Conservation (phyloP, 2,797 vertebrate genomes). For the Fistularia tabacaria region DNA sequence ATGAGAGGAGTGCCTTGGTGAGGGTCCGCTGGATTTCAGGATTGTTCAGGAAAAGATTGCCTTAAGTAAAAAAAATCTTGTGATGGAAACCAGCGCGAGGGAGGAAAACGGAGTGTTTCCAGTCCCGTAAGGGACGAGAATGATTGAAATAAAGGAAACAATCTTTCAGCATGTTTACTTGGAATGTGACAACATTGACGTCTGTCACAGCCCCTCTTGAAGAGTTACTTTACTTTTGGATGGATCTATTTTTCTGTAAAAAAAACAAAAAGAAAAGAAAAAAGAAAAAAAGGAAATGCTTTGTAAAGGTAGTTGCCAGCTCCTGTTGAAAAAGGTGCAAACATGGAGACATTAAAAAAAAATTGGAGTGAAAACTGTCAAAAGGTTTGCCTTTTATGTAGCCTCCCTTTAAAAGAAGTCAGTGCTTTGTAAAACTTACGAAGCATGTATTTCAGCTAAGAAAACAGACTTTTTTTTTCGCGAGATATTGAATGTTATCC, state of each 20-base stretch:
- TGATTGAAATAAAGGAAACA: conserved; percentile 53
- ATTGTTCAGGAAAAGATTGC: conserved; percentile 75
- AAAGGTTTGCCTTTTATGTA: conserved; percentile 65
- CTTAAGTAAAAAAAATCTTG: conserved; percentile 63
- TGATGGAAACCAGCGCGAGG: conserved; percentile 16
- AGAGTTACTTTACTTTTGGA: conserved; percentile 71
- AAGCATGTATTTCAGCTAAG: conserved; percentile 61
- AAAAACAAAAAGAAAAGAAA: conserved; percentile 41
- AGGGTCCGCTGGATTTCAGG: conserved; percentile 65
- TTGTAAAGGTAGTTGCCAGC: conserved; percentile 69
- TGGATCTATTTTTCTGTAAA: conserved; percentile 75
- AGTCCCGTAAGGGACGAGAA: conserved; percentile 9
- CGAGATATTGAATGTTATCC: conserved; percentile 58
- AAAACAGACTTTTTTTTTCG: conserved; percentile 17
- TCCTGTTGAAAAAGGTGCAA: conserved; percentile 47
- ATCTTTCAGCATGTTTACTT: conserved; percentile 77
- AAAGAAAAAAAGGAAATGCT: conserved; percentile 27
- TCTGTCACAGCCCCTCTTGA: conserved; percentile 58
- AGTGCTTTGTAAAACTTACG: conserved; percentile 47
- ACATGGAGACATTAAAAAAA: conserved; percentile 16
- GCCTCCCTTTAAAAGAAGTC: conserved; percentile 66
- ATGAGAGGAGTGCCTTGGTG: conserved; percentile 75
- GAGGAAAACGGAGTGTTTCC: conserved; percentile 20
- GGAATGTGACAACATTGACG: conserved; percentile 58
- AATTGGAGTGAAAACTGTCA: conserved; percentile 31